Evolutionary conservation across 2,888 invertebrate species (phyloP).

Genomic region (Cryptus viduatorius): DNA sequence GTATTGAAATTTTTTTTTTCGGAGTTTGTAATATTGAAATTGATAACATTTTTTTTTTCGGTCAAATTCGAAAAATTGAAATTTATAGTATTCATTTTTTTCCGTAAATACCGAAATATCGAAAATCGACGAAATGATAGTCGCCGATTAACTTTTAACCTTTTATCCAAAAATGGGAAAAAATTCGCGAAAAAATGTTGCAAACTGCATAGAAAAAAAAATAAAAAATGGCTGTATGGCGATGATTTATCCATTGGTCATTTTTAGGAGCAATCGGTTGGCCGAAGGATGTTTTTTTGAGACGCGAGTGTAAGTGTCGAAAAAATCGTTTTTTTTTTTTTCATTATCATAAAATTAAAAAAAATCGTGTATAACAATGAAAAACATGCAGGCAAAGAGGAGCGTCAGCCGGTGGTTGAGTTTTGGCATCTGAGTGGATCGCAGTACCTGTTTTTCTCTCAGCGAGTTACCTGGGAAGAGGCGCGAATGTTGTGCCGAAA

Average conservation of each 20-base stretch:
- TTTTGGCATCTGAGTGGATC: constrained; percentile 83
- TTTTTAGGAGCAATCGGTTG: constrained; percentile 54
- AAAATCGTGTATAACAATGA: neutral
- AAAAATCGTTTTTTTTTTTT: neutral
- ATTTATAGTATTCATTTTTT: neutral
- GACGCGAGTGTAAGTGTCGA: constrained; percentile 65
- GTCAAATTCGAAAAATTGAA: neutral
- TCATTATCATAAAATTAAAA: neutral
- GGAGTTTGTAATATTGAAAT: too few species aligned
- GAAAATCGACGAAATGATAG: neutral
- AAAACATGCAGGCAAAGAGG: constrained; percentile 62
- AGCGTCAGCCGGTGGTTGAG: constrained; percentile 73
- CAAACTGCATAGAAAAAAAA: too few species aligned
- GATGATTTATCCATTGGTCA: constrained; percentile 2
- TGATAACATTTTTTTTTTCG: neutral
- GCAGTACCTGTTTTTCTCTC: constrained; percentile 86
- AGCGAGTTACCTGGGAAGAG: constrained; percentile 86
- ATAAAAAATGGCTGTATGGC: too few species aligned
- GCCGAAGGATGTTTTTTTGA: constrained; percentile 59
- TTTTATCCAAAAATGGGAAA: too few species aligned
- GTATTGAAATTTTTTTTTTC: too few species aligned
- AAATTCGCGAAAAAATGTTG: too few species aligned
- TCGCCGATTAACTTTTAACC: neutral
- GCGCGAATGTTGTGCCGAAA: constrained; percentile 83
- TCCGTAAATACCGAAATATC: neutral